Evolutionary conservation across 2,888 invertebrate genomes (phyloP), one percentile per base, ranked within the genome.

Genomic region (Seladonia tumulorum): DNA sequence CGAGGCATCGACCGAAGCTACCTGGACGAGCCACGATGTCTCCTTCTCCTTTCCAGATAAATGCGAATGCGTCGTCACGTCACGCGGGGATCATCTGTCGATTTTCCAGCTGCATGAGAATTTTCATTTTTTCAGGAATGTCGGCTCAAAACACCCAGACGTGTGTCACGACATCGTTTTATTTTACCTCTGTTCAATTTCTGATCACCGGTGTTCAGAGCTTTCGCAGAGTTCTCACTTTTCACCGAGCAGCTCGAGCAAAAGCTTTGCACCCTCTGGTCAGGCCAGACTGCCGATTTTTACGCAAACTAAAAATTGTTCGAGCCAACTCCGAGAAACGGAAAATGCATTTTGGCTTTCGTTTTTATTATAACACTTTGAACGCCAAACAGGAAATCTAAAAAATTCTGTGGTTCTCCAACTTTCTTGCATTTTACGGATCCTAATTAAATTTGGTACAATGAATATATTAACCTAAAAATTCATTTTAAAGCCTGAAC

Each of bases 131-230:
- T 68, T 78, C 47, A 14, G 25, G 18, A 60, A 68, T 72, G 79
- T 81, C 74, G 81, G 7, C n/a, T 73, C 7, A 81, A 81, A 78
- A 57, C 82, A 76, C 85, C 12, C 53, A 35, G 45, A 83, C 81
- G 76, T 79, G 76, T 79, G 85, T 68, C 25, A 39, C 81, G 76
- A 81, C 66, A 73, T 66, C 45, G 22, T 25, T 29, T 63, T 29
- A 29, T 63, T 25, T 35, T 60, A 29, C 16, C 16, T 66, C 18
- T 29, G 45, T 47, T 35, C 35, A 22, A 29, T 14, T 66, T 18
- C 29, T 12, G 10, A 5, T 76, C 35, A 12, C 22, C n/a, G n/a
- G 76, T 35, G 76, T 35, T 18, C 76, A 42, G 2, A 39, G 66
- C 35, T 66, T 39, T 68, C 0, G 68, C 39, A 10, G 7, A 18